phyloP scores from a whole-genome alignment of 2,888 invertebrate species.

The Andrena fulva region DNA sequence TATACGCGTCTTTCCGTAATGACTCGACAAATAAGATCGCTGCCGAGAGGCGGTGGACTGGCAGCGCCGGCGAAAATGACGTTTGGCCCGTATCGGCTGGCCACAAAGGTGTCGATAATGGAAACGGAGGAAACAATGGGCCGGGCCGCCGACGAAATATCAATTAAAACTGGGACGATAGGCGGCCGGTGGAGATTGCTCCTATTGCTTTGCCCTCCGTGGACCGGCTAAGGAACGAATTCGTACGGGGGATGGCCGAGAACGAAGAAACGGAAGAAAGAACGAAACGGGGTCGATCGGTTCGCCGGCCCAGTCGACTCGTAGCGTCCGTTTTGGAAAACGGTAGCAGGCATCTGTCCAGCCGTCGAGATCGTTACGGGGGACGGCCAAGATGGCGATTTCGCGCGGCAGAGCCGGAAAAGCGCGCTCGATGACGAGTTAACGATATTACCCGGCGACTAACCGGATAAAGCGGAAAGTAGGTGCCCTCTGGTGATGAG shows the following conservation, averaged over 20 bases:
- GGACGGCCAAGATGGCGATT: background rate
- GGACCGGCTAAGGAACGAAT: background rate
- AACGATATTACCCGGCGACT: slow-evolving; percentile 77
- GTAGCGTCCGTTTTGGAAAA: background rate
- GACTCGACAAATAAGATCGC: slow-evolving; percentile 76
- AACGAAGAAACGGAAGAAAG: slow-evolving; percentile 18
- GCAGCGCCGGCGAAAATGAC: slow-evolving; percentile 72
- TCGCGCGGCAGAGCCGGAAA: slow-evolving; percentile 48
- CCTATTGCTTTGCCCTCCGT: slow-evolving; percentile 57
- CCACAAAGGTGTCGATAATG: slow-evolving; percentile 75
- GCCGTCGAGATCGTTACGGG: no score
- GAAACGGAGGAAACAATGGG: slow-evolving; percentile 72
- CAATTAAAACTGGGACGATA: slow-evolving; percentile 77
- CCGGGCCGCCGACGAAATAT: slow-evolving; percentile 74
- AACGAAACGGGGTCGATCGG: slow-evolving; percentile 41
- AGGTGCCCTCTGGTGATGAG: slow-evolving; percentile 57
- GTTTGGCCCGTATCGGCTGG: slow-evolving; percentile 74
- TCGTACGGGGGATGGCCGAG: background rate
- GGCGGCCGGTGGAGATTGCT: slow-evolving; percentile 38
- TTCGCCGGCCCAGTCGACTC: slow-evolving; percentile 34
- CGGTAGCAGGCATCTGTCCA: background rate
- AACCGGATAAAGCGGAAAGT: slow-evolving; percentile 80
- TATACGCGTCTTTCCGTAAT: slow-evolving; percentile 69
- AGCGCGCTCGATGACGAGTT: slow-evolving; percentile 65
- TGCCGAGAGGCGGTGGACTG: slow-evolving; percentile 29